Conservation (phyloP, 2,888 invertebrate genomes). For the Agonopterix heracliana region DNA sequence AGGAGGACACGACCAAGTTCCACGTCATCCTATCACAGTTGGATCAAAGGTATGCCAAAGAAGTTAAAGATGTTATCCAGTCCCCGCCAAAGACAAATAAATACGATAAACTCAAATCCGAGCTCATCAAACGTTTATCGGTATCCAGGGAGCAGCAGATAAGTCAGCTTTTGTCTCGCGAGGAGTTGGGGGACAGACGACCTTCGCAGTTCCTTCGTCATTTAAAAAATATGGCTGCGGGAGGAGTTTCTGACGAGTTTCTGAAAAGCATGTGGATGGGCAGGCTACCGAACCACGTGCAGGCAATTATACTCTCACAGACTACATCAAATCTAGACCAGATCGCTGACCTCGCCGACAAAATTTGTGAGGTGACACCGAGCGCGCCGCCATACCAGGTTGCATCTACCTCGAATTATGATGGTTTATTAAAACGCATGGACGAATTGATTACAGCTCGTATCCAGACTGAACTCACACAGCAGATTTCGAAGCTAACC, state of each 20-base stretch:
- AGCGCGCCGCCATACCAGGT: neutral
- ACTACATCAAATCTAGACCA: constrained; percentile 7
- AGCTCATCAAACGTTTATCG: no score
- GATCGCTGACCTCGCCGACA: constrained; percentile 6
- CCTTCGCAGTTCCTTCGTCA: no score
- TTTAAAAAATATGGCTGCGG: no score
- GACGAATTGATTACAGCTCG: neutral
- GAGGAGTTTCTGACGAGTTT: no score
- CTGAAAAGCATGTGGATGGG: no score
- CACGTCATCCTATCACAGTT: constrained; percentile 14
- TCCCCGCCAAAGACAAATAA: constrained; percentile 13
- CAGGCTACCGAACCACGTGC: no score
- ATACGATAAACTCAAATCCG: no score
- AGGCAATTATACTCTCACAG: no score
- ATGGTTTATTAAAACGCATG: neutral
- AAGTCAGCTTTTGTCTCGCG: no score
- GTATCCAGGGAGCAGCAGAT: no score
- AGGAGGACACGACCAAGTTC: constrained; percentile 18
- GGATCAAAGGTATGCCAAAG: constrained; percentile 12
- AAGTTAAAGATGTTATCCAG: constrained; percentile 18
- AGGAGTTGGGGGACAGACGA: no score
- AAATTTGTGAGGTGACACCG: neutral
- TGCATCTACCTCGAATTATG: neutral
- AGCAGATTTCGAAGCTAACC: neutral
- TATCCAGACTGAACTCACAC: neutral